These are phyloP conservation scores for Chanos chanos DNA, from an alignment of 2,797 vertebrate species.

Conservation along the genomic window DNA sequence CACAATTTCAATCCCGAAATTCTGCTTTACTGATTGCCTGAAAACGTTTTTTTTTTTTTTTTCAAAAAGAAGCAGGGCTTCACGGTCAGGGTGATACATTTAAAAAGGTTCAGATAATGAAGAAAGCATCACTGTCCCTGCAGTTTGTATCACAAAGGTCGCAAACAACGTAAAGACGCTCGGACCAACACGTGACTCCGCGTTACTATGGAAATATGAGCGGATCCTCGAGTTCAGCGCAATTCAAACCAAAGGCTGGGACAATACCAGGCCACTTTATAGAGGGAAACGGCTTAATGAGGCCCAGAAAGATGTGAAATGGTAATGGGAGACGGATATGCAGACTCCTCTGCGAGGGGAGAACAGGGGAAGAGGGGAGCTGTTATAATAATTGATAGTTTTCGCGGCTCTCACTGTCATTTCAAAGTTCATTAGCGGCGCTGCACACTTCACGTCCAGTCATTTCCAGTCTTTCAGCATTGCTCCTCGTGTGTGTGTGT, in stretches of 20 bases:
- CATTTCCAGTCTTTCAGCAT: conserved; percentile 26
- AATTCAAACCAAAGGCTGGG: conserved; percentile 13
- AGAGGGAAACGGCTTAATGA: conserved; percentile 44
- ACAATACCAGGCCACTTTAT: conserved; percentile 26
- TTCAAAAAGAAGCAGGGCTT: too few relatives aligned
- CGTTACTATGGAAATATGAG: too few relatives aligned
- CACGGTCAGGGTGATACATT: too few relatives aligned
- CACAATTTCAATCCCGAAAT: too few relatives aligned
- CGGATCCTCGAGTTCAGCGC: conserved; percentile 9
- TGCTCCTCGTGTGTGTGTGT: conserved; percentile 22
- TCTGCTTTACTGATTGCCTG: too few relatives aligned
- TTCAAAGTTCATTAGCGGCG: conserved; percentile 48
- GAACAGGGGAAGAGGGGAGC: conserved; percentile 12
- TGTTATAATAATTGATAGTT: conserved; percentile 44
- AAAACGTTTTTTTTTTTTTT: too few relatives aligned
- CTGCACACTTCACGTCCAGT: conserved; percentile 27
- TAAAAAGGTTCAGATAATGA: too few relatives aligned
- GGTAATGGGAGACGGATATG: conserved; percentile 27
- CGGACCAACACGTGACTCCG: too few relatives aligned
- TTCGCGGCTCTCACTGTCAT: conserved; percentile 38
- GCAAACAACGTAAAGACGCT: too few relatives aligned
- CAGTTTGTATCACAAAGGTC: too few relatives aligned
- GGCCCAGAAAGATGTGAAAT: conserved; percentile 36
- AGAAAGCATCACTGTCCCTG: too few relatives aligned
- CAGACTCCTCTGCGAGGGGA: conserved; percentile 16